Evolutionary conservation across 1,140 invertebrate genomes (phyloP), one percentile per base, ranked within the genome.

Genomic region (Octopus bimaculoides): DNA sequence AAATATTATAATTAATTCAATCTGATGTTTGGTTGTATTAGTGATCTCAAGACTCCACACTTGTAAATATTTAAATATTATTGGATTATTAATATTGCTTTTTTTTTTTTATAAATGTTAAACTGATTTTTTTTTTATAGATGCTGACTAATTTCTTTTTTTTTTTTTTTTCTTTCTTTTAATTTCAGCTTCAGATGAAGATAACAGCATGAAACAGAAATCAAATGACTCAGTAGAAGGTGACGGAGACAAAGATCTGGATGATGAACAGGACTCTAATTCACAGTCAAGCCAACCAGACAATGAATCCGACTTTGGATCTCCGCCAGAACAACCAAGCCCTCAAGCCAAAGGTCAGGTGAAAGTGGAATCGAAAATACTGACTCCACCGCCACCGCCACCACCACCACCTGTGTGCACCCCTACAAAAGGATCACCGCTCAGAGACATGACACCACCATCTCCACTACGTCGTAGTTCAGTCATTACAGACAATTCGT

Each of bases 381-480:
- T 56, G n/a, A 10, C 74, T 56, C 17, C 20, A 9, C 55, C 52
- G 17, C 61, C 12, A 8, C 66, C n/a, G 41, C 79, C n/a, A 6
- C 53, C 14, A 61, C 55, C 20, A 54, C 54, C 77, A 75, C 81
- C 14, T 84, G 81, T 54, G 80, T 84, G 52, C 80, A 82, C 52
- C 75, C 81, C 56, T 82, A 81, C 55, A 81, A 80, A 61, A 75
- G 81, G 77, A 52, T 77, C 77, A 26, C 75, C 79, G 53, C 69
- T 77, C 26, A 14, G 66, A 14, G 66, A 71, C 17, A 71, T 71
- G 66, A 20, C 66, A 5, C 66, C 66, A 14, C 66, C 66, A 14
- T 71, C 66, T n/a, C 66, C 66, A n/a, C 66, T 71, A 14, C 66
- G 66, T n/a, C 66, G 66, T 14, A 71, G 66, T 71, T 71, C 66